phyloP scores from a whole-genome alignment of 1,140 invertebrate genomes.

The Zaprionus davidi region DNA sequence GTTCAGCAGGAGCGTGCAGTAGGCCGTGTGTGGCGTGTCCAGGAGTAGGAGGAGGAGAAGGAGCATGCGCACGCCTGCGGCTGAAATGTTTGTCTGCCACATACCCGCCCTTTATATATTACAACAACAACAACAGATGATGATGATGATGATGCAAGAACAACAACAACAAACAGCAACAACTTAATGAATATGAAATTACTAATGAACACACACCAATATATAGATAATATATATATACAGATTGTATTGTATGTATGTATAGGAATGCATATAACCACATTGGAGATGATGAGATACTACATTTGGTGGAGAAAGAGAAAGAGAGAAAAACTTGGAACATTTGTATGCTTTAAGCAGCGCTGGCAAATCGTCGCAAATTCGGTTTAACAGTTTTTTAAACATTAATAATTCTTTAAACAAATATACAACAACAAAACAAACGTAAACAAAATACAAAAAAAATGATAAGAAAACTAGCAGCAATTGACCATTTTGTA shows the following conservation, averaged over 20 bases:
- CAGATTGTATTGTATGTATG: constrained; percentile 39
- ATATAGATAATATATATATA: constrained; percentile 50
- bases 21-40: constrained; percentile 61
- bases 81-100: constrained; percentile 84
- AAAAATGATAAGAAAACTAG: constrained; percentile 41
- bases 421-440: constrained; percentile 55
- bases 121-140: constrained; percentile 60
- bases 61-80: constrained; percentile 57
- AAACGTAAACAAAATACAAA: constrained; percentile 30
- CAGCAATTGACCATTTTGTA: constrained; percentile 63
- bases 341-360: constrained; percentile 72
- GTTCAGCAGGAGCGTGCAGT: constrained; percentile 50
- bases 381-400: constrained; percentile 53
- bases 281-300: constrained; percentile 59
- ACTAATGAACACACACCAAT: constrained; percentile 67
- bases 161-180: constrained; percentile 41
- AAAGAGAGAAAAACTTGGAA: constrained; percentile 31
- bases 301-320: constrained; percentile 15
- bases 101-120: constrained; percentile 84
- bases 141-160: constrained; percentile 19
- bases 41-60: neutral
- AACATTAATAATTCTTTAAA: constrained; percentile 56
- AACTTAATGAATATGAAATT: constrained; percentile 81
- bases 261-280: constrained; percentile 60
- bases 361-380: constrained; percentile 43